phyloP scores from a whole-genome alignment of 2,113 vertebrate species.

The Semicossyphus pulcher region DNA sequence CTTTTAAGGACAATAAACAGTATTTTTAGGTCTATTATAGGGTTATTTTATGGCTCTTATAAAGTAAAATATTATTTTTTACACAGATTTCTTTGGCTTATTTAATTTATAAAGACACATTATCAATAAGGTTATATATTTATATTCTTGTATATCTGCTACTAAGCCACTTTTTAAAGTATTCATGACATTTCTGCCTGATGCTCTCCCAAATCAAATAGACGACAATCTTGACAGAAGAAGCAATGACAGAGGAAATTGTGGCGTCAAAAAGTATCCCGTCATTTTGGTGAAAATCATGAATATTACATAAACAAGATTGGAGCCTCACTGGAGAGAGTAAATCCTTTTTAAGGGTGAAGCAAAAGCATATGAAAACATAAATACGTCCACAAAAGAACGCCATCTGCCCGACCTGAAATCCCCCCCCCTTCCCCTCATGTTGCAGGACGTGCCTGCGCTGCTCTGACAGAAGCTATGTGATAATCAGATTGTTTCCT shows the following conservation, averaged over 20 bases:
- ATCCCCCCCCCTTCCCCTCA: constrained; percentile 5
- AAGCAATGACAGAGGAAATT: not conserved
- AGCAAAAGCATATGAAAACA: constrained; percentile 15
- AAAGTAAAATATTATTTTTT: not conserved
- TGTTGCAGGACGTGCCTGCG: constrained; percentile 18
- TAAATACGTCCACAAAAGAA: constrained; percentile 8
- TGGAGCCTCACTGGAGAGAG: not conserved
- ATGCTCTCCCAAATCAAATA: not conserved
- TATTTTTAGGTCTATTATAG: not conserved
- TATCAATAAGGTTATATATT: not conserved
- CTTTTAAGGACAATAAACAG: not conserved
- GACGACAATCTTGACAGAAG: not conserved
- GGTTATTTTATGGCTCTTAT: no score
- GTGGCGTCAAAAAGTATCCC: not conserved
- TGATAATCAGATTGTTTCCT: constrained; percentile 50
- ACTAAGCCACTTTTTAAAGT: not conserved
- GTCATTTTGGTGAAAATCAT: constrained; percentile 8
- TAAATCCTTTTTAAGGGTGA: constrained; percentile 37
- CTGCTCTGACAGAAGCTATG: constrained; percentile 42
- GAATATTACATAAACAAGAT: not conserved
- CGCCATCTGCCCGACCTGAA: constrained; percentile 55
- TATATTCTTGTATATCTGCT: not conserved
- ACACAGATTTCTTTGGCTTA: no score
- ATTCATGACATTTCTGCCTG: not conserved
- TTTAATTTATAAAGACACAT: not conserved